A percentile compares a stretch with the other conserved stretches of the same genome.
These are phyloP conservation scores for Samia ricini DNA, from an alignment of 1,140 invertebrate genomes.

Conservation along the genomic window DNA sequence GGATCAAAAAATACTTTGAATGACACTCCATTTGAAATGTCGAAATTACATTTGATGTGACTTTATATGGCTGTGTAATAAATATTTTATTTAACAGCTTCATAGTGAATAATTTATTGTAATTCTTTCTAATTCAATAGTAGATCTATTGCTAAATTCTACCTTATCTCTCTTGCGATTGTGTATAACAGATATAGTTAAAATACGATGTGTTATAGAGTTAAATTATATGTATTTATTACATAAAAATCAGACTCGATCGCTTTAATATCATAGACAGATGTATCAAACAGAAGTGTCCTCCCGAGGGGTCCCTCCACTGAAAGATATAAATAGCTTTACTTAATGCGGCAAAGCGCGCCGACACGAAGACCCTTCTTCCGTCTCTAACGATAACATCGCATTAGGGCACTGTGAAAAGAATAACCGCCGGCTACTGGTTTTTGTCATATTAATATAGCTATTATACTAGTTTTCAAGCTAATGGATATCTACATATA, in stretches of 20 bases:
- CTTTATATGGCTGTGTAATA: no score
- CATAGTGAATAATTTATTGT: no score
- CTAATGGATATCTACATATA: background rate
- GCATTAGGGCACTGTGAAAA: constrained; percentile 60
- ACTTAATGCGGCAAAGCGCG: constrained; percentile 69
- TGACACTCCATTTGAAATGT: no score
- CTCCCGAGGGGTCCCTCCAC: constrained; percentile 38
- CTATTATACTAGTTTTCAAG: constrained; percentile 13
- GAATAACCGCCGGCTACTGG: constrained; percentile 59
- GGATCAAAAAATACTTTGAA: no score
- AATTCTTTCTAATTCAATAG: no score
- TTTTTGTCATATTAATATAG: constrained; percentile 56
- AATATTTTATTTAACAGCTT: no score
- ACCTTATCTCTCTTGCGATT: no score
- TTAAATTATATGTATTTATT: constrained; percentile 1
- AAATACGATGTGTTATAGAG: no score
- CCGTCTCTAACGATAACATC: constrained; percentile 57
- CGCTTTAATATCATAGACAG: constrained; percentile 1
- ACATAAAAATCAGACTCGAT: background rate
- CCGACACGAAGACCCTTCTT: constrained; percentile 52
- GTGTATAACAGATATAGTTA: no score
- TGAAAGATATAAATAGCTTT: constrained; percentile 60
- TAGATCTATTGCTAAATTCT: no score
- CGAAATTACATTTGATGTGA: no score
- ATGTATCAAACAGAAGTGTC: constrained; percentile 45